These are phyloP conservation scores for Melanargia galathea DNA, from an alignment of 2,888 invertebrate species.

Conservation along the genomic window DNA sequence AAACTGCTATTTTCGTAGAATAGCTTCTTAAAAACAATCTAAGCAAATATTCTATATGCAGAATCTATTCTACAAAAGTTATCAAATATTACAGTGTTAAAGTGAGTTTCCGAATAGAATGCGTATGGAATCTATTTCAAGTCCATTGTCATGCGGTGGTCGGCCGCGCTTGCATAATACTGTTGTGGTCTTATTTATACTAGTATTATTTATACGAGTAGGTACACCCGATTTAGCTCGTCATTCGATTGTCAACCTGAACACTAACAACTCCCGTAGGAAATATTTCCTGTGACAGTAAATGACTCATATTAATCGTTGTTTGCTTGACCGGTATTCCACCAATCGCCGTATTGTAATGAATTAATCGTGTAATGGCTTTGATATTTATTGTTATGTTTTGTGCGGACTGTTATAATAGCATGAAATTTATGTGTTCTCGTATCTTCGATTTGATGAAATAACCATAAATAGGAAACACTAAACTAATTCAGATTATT, in stretches of 20 bases:
- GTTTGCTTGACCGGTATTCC: slow-evolving; percentile 32
- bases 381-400: slow-evolving; percentile 35
- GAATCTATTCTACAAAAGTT: background rate
- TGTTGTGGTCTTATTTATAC: slow-evolving; percentile 56
- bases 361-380: slow-evolving; percentile 35
- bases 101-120: slow-evolving; percentile 27
- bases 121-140: slow-evolving; percentile 60
- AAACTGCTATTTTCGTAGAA: too few species aligned
- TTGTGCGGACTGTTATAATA: slow-evolving; percentile 32
- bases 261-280: slow-evolving; percentile 54
- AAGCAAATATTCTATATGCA: background rate
- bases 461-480: background rate
- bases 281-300: slow-evolving; percentile 42
- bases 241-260: slow-evolving; percentile 45
- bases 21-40: too few species aligned
- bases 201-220: slow-evolving; percentile 40
- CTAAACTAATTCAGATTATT: background rate
- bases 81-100: slow-evolving; percentile 4
- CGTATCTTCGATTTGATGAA: slow-evolving; percentile 15
- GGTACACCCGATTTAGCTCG: slow-evolving; percentile 41
- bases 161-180: slow-evolving; percentile 63
- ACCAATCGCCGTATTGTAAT: slow-evolving; percentile 31
- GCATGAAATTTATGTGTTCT: slow-evolving; percentile 32
- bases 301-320: slow-evolving; percentile 37
- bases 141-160: slow-evolving; percentile 71